Conservation (phyloP, 2,888 invertebrate species). For the Lasioglossum morio region DNA sequence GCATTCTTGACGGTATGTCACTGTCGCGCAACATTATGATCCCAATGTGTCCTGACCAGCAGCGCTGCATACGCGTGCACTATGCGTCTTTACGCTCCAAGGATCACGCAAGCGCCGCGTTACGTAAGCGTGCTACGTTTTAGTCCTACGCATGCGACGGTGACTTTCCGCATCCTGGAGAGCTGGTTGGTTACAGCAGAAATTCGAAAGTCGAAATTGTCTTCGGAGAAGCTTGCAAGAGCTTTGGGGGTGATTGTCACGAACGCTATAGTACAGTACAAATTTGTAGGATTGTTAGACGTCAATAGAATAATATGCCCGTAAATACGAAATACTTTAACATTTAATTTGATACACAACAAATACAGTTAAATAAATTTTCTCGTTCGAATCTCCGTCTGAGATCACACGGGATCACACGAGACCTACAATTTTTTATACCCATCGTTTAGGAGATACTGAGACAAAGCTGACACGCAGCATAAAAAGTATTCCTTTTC, state of each 20-base stretch:
- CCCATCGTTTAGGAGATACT: too few relatives aligned
- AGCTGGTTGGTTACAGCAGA: background rate
- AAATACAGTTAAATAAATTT: too few relatives aligned
- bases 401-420: too few relatives aligned
- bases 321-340: too few relatives aligned
- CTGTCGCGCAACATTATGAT: slow-evolving; percentile 79
- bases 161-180: slow-evolving; percentile 15
- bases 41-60: slow-evolving; percentile 72
- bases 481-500: too few relatives aligned
- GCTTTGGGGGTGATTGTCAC: background rate
- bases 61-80: slow-evolving; percentile 23
- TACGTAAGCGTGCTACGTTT: slow-evolving; percentile 22
- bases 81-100: slow-evolving; percentile 22
- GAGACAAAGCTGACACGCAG: too few relatives aligned
- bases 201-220: background rate
- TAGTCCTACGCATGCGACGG: background rate
- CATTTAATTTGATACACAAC: too few relatives aligned
- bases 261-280: too few relatives aligned
- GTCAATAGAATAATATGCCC: too few relatives aligned
- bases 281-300: too few relatives aligned
- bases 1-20: slow-evolving; percentile 79
- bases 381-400: too few relatives aligned
- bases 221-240: background rate
- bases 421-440: too few relatives aligned
- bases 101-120: slow-evolving; percentile 26